Percentiles rank a stretch among this genome's conserved stretches.
phyloP scores from a whole-genome alignment of 2,797 vertebrate species.

The Corythornis leucogaster region DNA sequence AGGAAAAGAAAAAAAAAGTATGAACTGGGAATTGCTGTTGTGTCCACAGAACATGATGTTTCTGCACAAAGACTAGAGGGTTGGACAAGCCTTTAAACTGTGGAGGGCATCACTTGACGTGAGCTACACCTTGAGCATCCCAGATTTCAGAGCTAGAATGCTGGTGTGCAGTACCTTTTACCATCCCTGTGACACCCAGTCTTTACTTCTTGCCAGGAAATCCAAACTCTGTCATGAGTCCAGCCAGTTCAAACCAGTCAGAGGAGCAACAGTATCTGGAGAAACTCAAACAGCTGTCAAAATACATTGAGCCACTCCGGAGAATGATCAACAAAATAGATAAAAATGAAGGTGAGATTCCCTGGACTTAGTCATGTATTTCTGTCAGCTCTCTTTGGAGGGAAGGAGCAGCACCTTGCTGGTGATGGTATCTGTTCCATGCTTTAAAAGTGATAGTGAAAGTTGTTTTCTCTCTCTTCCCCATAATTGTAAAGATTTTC shows the following conservation, averaged over 20 bases:
- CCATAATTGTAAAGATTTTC: neutral
- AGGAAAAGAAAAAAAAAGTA: neutral
- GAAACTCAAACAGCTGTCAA: constrained; percentile 95
- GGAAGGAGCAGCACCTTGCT: neutral
- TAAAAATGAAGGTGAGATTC: constrained; percentile 93
- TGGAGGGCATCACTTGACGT: neutral
- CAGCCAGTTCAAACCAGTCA: constrained; percentile 88
- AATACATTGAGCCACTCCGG: constrained; percentile 95
- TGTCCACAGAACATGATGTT: neutral
- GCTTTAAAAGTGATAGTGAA: neutral
- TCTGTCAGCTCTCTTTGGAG: neutral
- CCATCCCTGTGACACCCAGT: neutral
- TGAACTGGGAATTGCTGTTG: neutral
- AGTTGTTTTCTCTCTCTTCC: neutral
- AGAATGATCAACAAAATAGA: constrained; percentile 99
- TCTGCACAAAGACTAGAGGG: neutral
- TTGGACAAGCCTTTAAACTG: neutral
- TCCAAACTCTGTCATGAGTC: constrained; percentile 94
- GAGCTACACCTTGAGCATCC: neutral
- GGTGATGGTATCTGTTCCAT: neutral
- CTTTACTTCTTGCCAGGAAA: constrained; percentile 82
- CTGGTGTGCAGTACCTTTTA: neutral
- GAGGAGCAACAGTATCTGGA: constrained; percentile 99
- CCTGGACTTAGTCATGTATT: neutral
- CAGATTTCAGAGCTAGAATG: neutral